These are phyloP conservation scores for Spodoptera litura DNA, from an alignment of 1,140 invertebrate genomes.

Conservation along the genomic window DNA sequence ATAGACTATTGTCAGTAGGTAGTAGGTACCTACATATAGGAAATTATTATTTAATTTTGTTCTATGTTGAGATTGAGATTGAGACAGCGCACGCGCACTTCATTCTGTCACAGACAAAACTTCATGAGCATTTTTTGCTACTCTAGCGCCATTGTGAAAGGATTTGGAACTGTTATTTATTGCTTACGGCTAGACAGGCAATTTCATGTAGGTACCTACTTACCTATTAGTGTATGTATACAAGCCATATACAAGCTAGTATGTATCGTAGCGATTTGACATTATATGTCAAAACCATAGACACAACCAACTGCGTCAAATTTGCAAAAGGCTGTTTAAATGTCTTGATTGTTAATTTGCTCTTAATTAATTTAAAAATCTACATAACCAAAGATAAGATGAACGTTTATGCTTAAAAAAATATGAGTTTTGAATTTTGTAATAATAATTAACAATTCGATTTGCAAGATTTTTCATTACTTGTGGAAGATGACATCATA, in stretches of 20 bases:
- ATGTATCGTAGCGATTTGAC: conserved; percentile 46
- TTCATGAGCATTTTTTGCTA: too few species aligned
- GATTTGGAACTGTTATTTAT: too few species aligned
- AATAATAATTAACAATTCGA: not conserved
- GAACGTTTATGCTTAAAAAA: not conserved
- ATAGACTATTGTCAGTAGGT: too few species aligned
- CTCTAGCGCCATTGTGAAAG: too few species aligned
- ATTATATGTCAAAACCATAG: conserved; percentile 58
- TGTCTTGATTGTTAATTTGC: conserved; percentile 9
- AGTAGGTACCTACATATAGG: too few species aligned
- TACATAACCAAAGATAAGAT: not conserved
- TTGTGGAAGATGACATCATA: conserved; percentile 52
- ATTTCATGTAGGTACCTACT: too few species aligned
- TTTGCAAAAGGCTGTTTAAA: not conserved
- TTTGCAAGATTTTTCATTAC: not conserved
- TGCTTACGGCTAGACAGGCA: too few species aligned
- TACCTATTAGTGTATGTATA: not conserved
- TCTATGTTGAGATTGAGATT: too few species aligned
- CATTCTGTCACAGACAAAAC: too few species aligned
- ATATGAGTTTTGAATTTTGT: not conserved
- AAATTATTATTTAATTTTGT: too few species aligned
- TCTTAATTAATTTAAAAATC: not conserved
- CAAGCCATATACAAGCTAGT: not conserved
- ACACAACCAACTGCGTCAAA: conserved; percentile 17
- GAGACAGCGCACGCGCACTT: too few species aligned